Evolutionary conservation across 2,888 invertebrate species (phyloP).

Genomic region (Sarcophaga rosellei): DNA sequence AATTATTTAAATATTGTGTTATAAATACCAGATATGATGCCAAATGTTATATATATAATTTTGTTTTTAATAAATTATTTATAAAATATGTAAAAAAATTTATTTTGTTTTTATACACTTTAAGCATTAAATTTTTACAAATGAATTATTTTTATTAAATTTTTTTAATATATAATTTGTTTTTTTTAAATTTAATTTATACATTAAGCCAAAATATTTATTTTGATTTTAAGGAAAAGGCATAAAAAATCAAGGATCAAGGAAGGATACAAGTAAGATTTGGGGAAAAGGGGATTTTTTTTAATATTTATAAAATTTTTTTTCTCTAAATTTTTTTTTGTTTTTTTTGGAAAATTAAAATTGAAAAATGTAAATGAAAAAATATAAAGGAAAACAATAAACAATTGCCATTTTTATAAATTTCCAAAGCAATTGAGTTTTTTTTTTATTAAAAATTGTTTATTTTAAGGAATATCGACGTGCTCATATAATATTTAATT

Average conservation of each 20-base stretch:
- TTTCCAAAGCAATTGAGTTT: slow-evolving; percentile 66
- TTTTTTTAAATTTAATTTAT: slow-evolving; percentile 32
- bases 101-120: slow-evolving; percentile 39
- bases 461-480: slow-evolving; percentile 76
- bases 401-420: slow-evolving; percentile 64
- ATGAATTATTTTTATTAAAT: neutral
- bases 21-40: slow-evolving; percentile 21
- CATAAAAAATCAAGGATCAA: slow-evolving; percentile 6
- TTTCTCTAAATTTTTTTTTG: slow-evolving; percentile 16
- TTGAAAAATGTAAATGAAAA: neutral
- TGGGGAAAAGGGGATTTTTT: slow-evolving; percentile 24
- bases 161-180: neutral
- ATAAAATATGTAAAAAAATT: slow-evolving; percentile 4
- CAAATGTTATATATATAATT: slow-evolving; percentile 13
- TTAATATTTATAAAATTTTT: slow-evolving; percentile 8
- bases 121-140: slow-evolving; percentile 52
- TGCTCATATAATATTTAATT: slow-evolving; percentile 73
- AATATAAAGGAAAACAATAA: slow-evolving; percentile 40
- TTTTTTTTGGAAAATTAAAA: slow-evolving; percentile 16
- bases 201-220: slow-evolving; percentile 49
- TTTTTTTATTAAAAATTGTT: slow-evolving; percentile 64
- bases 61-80: slow-evolving; percentile 23
- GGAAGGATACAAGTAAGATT: neutral
- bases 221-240: slow-evolving; percentile 19
- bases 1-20: neutral